These are phyloP conservation scores for Sebastolobus alascanus DNA, from an alignment of 2,797 vertebrate genomes.

Conservation along the genomic window DNA sequence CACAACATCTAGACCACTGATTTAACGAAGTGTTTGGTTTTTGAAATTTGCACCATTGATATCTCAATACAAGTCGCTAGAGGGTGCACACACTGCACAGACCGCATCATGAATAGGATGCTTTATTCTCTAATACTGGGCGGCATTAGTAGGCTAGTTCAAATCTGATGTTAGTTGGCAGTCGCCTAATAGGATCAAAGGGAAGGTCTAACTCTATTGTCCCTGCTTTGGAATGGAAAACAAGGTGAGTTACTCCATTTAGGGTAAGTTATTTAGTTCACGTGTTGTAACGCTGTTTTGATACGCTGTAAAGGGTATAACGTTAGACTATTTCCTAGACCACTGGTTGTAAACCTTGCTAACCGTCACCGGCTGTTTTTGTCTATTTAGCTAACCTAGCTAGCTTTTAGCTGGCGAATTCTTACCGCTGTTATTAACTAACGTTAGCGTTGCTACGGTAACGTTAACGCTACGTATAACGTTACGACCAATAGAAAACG, in stretches of 20 bases:
- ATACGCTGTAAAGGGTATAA: not conserved
- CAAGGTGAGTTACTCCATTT: constrained; percentile 39
- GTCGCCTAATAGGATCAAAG: not conserved
- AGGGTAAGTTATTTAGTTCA: not conserved
- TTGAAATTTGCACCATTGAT: not conserved
- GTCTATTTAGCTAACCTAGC: not conserved
- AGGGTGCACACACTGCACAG: constrained; percentile 42
- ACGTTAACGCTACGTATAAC: not conserved
- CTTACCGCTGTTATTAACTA: not conserved
- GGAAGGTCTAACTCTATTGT: not conserved
- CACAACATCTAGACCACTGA: too few relatives aligned
- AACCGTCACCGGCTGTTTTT: not conserved
- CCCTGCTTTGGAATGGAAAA: not conserved
- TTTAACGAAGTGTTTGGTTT: not conserved
- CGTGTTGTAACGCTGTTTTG: not conserved
- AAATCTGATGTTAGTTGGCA: constrained; percentile 3
- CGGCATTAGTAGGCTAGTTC: constrained; percentile 9
- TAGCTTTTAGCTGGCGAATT: not conserved
- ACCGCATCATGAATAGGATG: constrained; percentile 21
- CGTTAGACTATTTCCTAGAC: not conserved
- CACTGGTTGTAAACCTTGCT: not conserved
- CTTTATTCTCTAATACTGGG: constrained; percentile 41
- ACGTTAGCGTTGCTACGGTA: not conserved
- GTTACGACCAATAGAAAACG: not conserved
- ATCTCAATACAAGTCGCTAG: constrained; percentile 43